A percentile compares a stretch with the other conserved stretches of the same genome.
phyloP scores from a whole-genome alignment of 1,140 invertebrate genomes.

The Rhyzopertha dominica region DNA sequence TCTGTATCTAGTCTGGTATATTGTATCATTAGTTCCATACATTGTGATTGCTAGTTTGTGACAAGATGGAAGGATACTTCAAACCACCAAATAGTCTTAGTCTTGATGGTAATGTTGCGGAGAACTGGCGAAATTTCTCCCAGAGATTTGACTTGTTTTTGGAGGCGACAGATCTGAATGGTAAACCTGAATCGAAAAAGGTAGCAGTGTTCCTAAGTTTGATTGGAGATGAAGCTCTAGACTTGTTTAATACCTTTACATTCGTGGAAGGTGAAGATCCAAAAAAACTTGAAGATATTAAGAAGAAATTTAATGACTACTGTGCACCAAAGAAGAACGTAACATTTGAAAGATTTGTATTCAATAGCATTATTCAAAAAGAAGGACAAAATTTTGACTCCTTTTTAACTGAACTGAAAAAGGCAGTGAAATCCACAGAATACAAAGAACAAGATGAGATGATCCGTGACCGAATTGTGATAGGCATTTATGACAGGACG shows the following conservation, averaged over 20 bases:
- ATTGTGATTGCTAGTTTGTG: no score
- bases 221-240: slow-evolving; percentile 14
- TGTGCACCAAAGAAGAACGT: slow-evolving; percentile 32
- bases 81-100: slow-evolving; percentile 5
- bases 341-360: slow-evolving; percentile 29
- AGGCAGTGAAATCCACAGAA: slow-evolving; percentile 26
- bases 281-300: slow-evolving; percentile 2
- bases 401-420: slow-evolving; percentile 30
- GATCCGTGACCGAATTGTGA: slow-evolving; percentile 27
- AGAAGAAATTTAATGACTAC: slow-evolving; percentile 18
- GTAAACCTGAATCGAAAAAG: slow-evolving; percentile 11
- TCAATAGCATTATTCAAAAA: slow-evolving; percentile 26
- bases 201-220: slow-evolving; percentile 17
- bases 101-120: slow-evolving; percentile 8
- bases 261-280: slow-evolving; percentile 6
- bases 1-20: no score
- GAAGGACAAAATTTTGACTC: slow-evolving; percentile 32
- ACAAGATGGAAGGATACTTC: not conserved
- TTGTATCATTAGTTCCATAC: no score
- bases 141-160: slow-evolving; percentile 18
- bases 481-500: slow-evolving; percentile 17
- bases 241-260: slow-evolving; percentile 19
- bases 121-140: slow-evolving; percentile 16
- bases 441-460: slow-evolving; percentile 25
- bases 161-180: slow-evolving; percentile 5